Conservation (phyloP, 2,113 vertebrate species). For the Ageneiosus marmoratus region DNA sequence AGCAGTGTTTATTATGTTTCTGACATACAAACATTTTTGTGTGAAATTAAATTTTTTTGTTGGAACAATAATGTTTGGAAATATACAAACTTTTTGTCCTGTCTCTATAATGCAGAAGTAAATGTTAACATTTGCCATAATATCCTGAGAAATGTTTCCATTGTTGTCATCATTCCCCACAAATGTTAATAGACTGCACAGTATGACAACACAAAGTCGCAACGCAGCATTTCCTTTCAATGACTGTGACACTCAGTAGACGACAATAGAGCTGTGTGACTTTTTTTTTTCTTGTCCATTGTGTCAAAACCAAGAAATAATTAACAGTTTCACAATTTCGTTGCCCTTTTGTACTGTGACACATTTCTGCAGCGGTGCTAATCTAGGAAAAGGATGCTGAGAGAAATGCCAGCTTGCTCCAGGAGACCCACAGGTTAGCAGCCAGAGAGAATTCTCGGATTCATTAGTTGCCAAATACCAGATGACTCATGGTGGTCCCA, state of each 20-base stretch:
- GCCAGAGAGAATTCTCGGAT: constrained; percentile 62
- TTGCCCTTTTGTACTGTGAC: constrained; percentile 28
- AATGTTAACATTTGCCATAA: not conserved
- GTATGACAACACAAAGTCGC: constrained; percentile 2
- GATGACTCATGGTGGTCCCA: constrained; percentile 67
- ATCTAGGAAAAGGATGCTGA: constrained; percentile 23
- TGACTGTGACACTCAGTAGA: not conserved
- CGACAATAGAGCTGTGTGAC: constrained; percentile 1
- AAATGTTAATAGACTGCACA: not conserved
- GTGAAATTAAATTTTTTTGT: no score
- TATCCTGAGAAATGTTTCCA: not conserved
- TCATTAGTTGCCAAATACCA: constrained; percentile 68
- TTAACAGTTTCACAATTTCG: constrained; percentile 30
- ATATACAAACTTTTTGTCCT: no score
- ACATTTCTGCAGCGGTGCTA: constrained; percentile 24
- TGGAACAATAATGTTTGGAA: no score
- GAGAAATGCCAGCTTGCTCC: constrained; percentile 48
- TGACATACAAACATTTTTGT: no score
- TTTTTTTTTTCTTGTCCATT: not conserved
- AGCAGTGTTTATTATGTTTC: no score
- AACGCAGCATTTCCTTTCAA: constrained; percentile 8
- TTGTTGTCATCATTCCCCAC: not conserved
- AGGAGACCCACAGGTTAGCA: constrained; percentile 53
- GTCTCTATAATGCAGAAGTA: no score
- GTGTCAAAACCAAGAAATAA: constrained; percentile 41